Base-by-base conservation (phyloP, 2,797 vertebrate genomes). In the Sebastes itinus region DNA sequence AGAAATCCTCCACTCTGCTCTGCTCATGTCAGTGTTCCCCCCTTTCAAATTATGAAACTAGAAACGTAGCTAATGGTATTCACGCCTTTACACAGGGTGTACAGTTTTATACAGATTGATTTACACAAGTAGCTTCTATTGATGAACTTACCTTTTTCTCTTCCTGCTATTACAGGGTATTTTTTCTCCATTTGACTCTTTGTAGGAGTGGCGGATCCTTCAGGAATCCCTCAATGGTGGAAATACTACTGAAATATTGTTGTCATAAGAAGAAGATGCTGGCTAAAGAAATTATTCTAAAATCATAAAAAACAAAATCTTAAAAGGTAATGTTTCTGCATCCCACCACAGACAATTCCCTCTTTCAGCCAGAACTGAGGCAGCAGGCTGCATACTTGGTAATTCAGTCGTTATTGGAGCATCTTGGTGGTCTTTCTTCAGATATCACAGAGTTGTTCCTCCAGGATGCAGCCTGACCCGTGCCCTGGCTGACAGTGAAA, bases 61-160 rank as follows among this genome's bases (percentile, higher is more conserved):
- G 4, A 67, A 66, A 64, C 0, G 4, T 5, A 54, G 49, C 49
- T 54, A 16, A 52, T 28, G 59, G 10, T 6, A 32, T 33, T n/a
- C 30, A 62, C n/a, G 30, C 30, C 30, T 14, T 62, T 8, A 33
- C 2, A 78, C 28, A 63, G 18, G 25, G 13, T 46, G 10, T 27
- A 22, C 14, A 64, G 10, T 18, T 68, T n/a, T 66, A 54, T 16
- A 35, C 22, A 66, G 9, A 56, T 58, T 23, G n/a, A 33, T n/a
- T 42, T n/a, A 55, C 20, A 46, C 20, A 28, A 27, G 4, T 3
- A 61, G 5, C 0, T 35, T 55, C 20, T 2, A 27, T 7, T 56
- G 7, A 49, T 22, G 8, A 27, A 77, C 92, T 80, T 75, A 97
- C 97, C 97, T 38, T 88, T 96, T 83, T 96, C 95, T 88, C 84